Base-by-base conservation (phyloP, 2,888 invertebrate species). In the Aradus depressus region DNA sequence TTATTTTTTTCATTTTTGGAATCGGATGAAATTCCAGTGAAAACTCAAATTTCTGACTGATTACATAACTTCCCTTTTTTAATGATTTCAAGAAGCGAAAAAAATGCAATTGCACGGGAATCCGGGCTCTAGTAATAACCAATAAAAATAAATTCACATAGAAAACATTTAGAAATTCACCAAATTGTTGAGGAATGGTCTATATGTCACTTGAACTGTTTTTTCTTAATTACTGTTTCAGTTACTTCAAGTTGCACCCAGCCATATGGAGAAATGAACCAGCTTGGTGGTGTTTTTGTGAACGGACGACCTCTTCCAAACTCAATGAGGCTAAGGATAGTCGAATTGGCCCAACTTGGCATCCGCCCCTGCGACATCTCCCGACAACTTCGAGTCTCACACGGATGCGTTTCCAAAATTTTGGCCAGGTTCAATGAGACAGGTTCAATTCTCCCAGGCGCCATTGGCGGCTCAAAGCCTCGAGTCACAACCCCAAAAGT, bases 281-380 rank as follows among this genome's bases (percentile, higher is more conserved):
- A 93, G 69, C 76, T 93, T 49, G 95, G 96, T 45, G 95, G 95
- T 37, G 92, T 95, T 52, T 95, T 96, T 68, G 95, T 96, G 8
- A 96, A 96, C 68, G 96, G 96, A 1, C 80, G 95, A 14, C 95
- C 95, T 2, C 74, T 96, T 52, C 95, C 96, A 2, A 92, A 95
- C 66, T 91, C 89, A 63, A 89, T 95, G 21, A 77, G 95, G 55
- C 79, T 91, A 58, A 77, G 92, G 58, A 96, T 96, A 60, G 95
- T 96, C 1, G 93, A 95, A 67, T 73, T 96, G 64, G 95, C 95
- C 26, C 75, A 93, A 64, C 79, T 92, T 71, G 95, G 95, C 1
- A 93, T 96, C 1, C 72, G 95, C 41, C 95, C 96, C 12, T 96
- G 95, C 68, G 96, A 96, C 72, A 96, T 96, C 68, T 93, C 93